These are phyloP conservation scores for Danaus chrysippus DNA, from an alignment of 2,888 invertebrate species.

Conservation along the genomic window DNA sequence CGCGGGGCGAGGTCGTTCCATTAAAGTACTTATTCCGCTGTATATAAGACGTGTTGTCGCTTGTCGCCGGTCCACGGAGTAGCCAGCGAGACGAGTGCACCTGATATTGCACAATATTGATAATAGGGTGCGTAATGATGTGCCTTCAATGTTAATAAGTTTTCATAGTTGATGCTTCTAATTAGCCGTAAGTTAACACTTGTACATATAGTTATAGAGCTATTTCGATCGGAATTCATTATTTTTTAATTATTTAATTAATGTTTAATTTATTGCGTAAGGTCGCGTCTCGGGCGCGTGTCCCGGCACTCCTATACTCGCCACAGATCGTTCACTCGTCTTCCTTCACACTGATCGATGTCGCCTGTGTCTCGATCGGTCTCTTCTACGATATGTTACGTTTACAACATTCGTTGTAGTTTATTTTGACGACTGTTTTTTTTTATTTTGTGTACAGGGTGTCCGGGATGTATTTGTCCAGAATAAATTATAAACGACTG, in stretches of 20 bases:
- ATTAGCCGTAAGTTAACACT: slow-evolving; percentile 67
- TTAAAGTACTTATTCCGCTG: slow-evolving; percentile 41
- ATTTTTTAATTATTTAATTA: slow-evolving; percentile 73
- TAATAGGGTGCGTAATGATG: slow-evolving; percentile 77
- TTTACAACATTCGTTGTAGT: not conserved
- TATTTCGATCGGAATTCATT: slow-evolving; percentile 66
- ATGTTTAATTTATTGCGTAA: slow-evolving; percentile 64
- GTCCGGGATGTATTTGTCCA: slow-evolving; percentile 27
- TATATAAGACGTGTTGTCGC: slow-evolving; percentile 55
- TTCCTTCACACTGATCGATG: not conserved
- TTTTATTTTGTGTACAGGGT: slow-evolving; percentile 1
- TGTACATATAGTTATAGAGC: slow-evolving; percentile 72
- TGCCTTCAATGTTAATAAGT: slow-evolving; percentile 78
- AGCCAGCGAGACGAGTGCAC: slow-evolving; percentile 49
- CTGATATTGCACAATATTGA: slow-evolving; percentile 57
- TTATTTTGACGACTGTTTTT: not conserved
- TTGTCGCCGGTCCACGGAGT: slow-evolving; percentile 51
- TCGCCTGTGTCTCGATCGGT: not conserved
- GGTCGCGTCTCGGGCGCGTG: slow-evolving; percentile 43
- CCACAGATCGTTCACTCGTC: not conserved
- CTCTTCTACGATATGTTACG: not conserved
- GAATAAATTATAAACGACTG: slow-evolving; percentile 25
- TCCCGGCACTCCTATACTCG: not conserved
- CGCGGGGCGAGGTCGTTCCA: slow-evolving; percentile 26
- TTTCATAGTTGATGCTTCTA: slow-evolving; percentile 78